Evolutionary conservation across 2,797 vertebrate genomes (phyloP).

Genomic region (Podarcis siculus): DNA sequence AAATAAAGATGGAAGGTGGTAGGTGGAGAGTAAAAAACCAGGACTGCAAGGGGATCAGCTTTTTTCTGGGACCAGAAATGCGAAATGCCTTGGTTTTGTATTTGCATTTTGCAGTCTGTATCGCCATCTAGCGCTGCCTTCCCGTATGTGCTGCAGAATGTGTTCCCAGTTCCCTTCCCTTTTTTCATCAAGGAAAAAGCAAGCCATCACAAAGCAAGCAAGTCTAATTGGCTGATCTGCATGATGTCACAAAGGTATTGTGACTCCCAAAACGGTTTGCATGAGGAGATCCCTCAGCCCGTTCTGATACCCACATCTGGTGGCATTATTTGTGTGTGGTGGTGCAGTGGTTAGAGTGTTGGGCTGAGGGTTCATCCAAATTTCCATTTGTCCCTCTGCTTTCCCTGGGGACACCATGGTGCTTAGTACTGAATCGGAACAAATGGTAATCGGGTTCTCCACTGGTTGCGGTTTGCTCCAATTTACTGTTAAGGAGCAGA

Average conservation of each 20-base stretch:
- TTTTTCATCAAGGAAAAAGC: background rate
- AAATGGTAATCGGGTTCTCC: too few relatives aligned
- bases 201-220: too few relatives aligned
- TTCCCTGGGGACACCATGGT: too few relatives aligned
- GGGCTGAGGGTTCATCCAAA: too few relatives aligned
- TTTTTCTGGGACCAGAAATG: background rate
- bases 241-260: too few relatives aligned
- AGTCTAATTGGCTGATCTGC: background rate
- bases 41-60: background rate
- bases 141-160: background rate
- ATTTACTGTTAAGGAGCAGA: too few relatives aligned
- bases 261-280: background rate
- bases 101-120: constrained; percentile 39
- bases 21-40: background rate
- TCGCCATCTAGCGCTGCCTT: constrained; percentile 62
- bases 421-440: too few relatives aligned
- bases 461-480: too few relatives aligned
- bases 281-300: background rate
- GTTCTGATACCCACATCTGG: background rate
- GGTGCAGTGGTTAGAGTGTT: background rate
- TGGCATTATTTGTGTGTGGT: background rate
- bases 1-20: background rate
- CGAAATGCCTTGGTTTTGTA: background rate
- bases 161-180: background rate
- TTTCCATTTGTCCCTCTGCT: too few relatives aligned